These are phyloP conservation scores for Xylota segnis DNA, from an alignment of 2,888 invertebrate species.

Conservation along the genomic window DNA sequence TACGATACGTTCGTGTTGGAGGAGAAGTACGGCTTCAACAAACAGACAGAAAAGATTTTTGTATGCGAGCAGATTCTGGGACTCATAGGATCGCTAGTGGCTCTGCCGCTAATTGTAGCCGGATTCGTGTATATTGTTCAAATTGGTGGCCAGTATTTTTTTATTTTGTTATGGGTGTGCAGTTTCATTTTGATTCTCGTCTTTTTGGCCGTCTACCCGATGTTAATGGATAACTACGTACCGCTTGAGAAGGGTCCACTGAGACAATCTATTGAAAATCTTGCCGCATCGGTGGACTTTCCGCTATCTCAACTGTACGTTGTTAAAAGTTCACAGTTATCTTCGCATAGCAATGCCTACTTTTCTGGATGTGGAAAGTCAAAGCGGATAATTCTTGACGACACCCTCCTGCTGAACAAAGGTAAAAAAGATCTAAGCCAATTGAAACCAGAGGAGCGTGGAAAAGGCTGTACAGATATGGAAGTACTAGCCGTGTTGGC, in stretches of 20 bases:
- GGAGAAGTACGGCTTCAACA: slow-evolving; percentile 98
- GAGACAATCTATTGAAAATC: slow-evolving; percentile 92
- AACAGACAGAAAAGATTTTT: slow-evolving; percentile 96
- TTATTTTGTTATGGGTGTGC: slow-evolving; percentile 98
- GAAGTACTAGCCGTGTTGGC: slow-evolving; percentile 98
- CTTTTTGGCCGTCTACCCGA: slow-evolving; percentile 95
- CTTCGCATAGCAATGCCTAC: slow-evolving; percentile 99
- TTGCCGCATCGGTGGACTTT: slow-evolving; percentile 94
- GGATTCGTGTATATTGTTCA: slow-evolving; percentile 93
- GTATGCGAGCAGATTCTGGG: slow-evolving; percentile 96
- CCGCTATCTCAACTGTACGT: slow-evolving; percentile 97
- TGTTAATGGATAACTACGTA: slow-evolving; percentile 98
- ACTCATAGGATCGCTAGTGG: slow-evolving; percentile 90
- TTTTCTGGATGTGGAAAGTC: slow-evolving; percentile 98
- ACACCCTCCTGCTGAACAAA: slow-evolving; percentile 94
- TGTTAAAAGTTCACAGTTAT: slow-evolving; percentile 98
- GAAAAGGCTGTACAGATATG: slow-evolving; percentile 92
- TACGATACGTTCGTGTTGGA: slow-evolving; percentile 97
- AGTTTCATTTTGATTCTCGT: slow-evolving; percentile 92
- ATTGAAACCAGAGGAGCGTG: slow-evolving; percentile 82
- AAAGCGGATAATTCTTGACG: slow-evolving; percentile 98
- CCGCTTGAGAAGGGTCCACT: slow-evolving; percentile 97
- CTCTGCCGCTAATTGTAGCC: slow-evolving; percentile 92
- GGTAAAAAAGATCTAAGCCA: slow-evolving; percentile 84
- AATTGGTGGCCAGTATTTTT: slow-evolving; percentile 97